phyloP scores from a whole-genome alignment of 2,113 vertebrate genomes.

The Sinocyclocheilus maitianheensis region DNA sequence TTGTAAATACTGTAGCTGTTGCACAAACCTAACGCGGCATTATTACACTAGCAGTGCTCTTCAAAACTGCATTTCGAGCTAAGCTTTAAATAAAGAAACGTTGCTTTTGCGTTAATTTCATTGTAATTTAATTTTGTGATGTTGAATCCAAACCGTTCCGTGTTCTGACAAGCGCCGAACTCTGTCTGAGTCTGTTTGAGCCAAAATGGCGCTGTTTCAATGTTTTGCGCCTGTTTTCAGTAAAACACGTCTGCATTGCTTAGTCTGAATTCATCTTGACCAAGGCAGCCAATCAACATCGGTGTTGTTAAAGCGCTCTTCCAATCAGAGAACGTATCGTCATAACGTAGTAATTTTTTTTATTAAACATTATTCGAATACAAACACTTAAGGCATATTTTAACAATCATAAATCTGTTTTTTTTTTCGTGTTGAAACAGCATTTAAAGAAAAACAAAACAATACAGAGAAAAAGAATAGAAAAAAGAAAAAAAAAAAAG shows the following conservation, averaged over 20 bases:
- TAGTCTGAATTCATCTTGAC: neutral
- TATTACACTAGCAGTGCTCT: neutral
- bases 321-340: slow-evolving; percentile 56
- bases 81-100: neutral
- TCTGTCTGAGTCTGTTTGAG: slow-evolving; percentile 1
- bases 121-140: slow-evolving; percentile 6
- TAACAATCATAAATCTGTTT: too few species aligned
- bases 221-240: slow-evolving; percentile 51
- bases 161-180: neutral
- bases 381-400: too few species aligned
- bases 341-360: neutral
- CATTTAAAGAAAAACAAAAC: too few species aligned
- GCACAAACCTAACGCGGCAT: neutral
- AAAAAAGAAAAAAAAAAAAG: too few species aligned
- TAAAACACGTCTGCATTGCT: slow-evolving; percentile 63
- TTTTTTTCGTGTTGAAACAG: too few species aligned
- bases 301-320: slow-evolving; percentile 45
- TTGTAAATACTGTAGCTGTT: neutral
- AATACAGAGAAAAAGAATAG: too few species aligned
- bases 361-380: too few species aligned
- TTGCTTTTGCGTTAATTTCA: neutral
- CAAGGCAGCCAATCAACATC: slow-evolving; percentile 66
- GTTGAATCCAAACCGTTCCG: neutral
- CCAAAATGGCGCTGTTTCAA: slow-evolving; percentile 73
- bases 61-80: neutral